Conservation (phyloP, 2,113 vertebrate genomes). For the Eulemur macaco region DNA sequence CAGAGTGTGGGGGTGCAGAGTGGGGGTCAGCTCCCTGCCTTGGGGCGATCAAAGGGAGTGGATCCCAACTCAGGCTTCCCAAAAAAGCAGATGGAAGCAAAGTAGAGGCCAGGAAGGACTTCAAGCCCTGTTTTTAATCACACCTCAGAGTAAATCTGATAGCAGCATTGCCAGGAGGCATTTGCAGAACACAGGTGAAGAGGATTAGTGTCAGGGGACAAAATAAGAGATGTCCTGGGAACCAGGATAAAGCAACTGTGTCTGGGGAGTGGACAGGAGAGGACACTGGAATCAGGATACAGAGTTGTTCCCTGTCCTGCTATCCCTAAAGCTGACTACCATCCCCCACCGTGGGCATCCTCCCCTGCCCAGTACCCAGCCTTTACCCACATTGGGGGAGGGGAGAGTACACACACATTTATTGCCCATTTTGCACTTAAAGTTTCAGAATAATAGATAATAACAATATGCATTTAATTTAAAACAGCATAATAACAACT, state of each 20-base stretch:
- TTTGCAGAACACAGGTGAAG: neutral
- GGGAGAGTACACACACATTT: neutral
- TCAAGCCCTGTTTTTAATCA: neutral
- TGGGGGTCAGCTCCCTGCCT: neutral
- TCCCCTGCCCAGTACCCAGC: neutral
- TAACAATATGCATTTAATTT: neutral
- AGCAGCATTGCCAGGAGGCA: neutral
- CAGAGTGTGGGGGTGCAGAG: neutral
- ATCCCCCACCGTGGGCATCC: no score
- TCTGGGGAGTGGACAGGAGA: neutral
- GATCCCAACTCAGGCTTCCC: neutral
- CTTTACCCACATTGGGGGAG: neutral
- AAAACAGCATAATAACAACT: neutral
- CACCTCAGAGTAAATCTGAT: neutral
- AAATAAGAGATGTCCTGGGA: neutral
- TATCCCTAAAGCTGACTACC: neutral
- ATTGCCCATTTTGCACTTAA: neutral
- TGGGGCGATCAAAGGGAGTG: neutral
- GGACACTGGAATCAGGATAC: neutral
- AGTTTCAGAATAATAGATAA: neutral
- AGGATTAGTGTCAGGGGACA: neutral
- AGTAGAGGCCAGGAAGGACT: neutral
- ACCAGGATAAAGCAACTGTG: neutral
- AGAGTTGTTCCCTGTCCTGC: neutral
- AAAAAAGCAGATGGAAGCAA: neutral